phyloP scores from a whole-genome alignment of 2,797 vertebrate genomes.

The Protonibea diacanthus region DNA sequence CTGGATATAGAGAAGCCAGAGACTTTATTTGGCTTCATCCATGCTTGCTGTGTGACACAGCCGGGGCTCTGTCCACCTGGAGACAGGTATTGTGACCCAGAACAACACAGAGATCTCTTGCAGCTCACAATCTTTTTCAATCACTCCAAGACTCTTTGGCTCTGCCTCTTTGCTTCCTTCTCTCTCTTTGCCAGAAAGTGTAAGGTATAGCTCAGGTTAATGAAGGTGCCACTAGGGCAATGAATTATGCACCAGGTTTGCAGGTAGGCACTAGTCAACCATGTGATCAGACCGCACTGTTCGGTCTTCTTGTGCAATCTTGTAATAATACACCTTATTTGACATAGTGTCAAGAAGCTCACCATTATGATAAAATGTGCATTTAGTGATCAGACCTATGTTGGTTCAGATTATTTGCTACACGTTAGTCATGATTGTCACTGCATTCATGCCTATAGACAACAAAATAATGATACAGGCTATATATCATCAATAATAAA shows the following conservation, averaged over 20 bases:
- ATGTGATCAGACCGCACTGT: conserved; percentile 30
- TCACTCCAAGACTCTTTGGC: conserved; percentile 31
- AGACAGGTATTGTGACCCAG: conserved; percentile 41
- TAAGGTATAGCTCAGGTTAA: conserved; percentile 49
- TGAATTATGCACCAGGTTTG: conserved; percentile 57
- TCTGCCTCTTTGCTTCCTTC: conserved; percentile 31
- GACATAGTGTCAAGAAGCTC: background rate
- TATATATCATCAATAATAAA: background rate
- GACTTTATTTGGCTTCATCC: conserved; percentile 37
- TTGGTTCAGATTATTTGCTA: background rate
- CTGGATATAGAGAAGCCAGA: conserved; percentile 21
- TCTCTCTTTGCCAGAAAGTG: conserved; percentile 77
- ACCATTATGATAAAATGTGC: no score
- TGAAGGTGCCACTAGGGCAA: conserved; percentile 38
- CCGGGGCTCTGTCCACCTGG: conserved; percentile 22
- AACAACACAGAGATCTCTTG: conserved; percentile 25
- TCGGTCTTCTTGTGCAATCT: background rate
- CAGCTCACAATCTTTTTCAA: conserved; percentile 29
- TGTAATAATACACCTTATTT: conserved; percentile 12
- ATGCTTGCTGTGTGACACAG: conserved; percentile 22
- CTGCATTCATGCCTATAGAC: no score
- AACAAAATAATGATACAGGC: no score
- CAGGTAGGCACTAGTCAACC: conserved; percentile 36
- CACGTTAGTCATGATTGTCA: no score
- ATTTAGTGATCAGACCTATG: background rate